Evolutionary conservation across 2,888 invertebrate genomes (phyloP).

Genomic region (Megaustenia siamemsis): DNA sequence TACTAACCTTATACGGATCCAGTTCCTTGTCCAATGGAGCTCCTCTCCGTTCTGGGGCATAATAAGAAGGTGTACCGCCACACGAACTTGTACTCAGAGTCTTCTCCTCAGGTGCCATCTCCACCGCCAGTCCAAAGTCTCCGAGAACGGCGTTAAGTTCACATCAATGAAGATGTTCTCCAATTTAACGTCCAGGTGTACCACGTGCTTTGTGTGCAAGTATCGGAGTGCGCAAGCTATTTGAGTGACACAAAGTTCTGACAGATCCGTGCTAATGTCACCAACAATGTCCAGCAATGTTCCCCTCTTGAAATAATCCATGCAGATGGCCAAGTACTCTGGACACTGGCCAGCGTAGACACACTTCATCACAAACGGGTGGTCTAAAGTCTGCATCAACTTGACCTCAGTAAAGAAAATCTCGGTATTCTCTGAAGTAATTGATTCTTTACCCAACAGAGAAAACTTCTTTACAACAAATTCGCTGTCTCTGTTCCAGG

Average conservation of each 20-base stretch:
- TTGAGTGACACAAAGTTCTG: background rate
- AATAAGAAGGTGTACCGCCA: conserved; percentile 14
- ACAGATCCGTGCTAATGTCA: background rate
- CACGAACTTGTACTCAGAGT: background rate
- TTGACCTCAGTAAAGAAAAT: background rate
- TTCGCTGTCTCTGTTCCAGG: background rate
- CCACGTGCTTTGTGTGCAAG: background rate
- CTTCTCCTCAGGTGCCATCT: background rate
- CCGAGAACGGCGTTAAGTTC: background rate
- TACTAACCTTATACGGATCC: conserved; percentile 21
- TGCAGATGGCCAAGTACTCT: background rate
- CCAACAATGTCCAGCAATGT: background rate
- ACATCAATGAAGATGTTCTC: conserved; percentile 8
- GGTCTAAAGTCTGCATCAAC: background rate
- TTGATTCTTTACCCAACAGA: background rate
- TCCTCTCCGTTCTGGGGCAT: background rate
- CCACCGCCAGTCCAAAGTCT: background rate
- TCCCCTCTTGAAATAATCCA: background rate
- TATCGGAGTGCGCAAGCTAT: background rate
- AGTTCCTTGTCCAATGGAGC: background rate
- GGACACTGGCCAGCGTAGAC: background rate
- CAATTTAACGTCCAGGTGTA: conserved; percentile 6
- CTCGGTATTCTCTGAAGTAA: background rate
- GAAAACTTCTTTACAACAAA: conserved; percentile 20
- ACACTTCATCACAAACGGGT: background rate